Evolutionary conservation across 1,140 invertebrate genomes (phyloP).

Genomic region (Neocloeon triangulifer): DNA sequence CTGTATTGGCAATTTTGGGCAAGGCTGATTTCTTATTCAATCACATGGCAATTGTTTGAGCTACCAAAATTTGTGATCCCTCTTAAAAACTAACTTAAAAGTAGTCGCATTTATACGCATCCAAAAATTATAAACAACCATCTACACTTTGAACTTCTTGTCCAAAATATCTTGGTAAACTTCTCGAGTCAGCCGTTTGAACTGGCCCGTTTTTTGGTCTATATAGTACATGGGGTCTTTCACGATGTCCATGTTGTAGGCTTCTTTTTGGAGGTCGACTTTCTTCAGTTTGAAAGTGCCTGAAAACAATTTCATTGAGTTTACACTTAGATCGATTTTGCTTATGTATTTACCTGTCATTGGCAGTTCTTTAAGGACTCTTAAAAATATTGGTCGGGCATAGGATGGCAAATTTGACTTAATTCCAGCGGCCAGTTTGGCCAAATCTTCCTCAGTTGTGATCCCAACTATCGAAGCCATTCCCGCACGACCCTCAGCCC

Average conservation of each 20-base stretch:
- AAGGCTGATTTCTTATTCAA: no score
- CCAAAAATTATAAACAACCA: slow-evolving; percentile 26
- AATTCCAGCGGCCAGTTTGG: slow-evolving; percentile 32
- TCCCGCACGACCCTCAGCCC: slow-evolving; percentile 77
- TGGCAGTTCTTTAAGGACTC: slow-evolving; percentile 59
- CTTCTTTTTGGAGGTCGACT: slow-evolving; percentile 62
- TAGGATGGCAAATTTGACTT: slow-evolving; percentile 55
- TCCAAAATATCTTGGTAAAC: slow-evolving; percentile 27
- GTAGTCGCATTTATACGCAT: no score
- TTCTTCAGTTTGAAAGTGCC: slow-evolving; percentile 85
- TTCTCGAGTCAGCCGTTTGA: slow-evolving; percentile 22
- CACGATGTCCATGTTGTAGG: slow-evolving; percentile 57
- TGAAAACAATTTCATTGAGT: slow-evolving; percentile 18
- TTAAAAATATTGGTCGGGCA: slow-evolving; percentile 69
- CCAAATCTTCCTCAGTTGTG: slow-evolving; percentile 17
- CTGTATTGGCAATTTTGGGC: no score
- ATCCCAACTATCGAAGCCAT: slow-evolving; percentile 83
- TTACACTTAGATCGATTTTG: slow-evolving; percentile 17
- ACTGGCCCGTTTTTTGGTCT: slow-evolving; percentile 21
- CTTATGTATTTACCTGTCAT: slow-evolving; percentile 41
- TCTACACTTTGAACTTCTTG: slow-evolving; percentile 31
- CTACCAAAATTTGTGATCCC: no score
- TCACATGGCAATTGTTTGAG: no score
- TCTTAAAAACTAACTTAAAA: no score
- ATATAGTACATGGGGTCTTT: slow-evolving; percentile 56